Conservation (phyloP, 2,797 vertebrate species). For the Diglossa cyanea region DNA sequence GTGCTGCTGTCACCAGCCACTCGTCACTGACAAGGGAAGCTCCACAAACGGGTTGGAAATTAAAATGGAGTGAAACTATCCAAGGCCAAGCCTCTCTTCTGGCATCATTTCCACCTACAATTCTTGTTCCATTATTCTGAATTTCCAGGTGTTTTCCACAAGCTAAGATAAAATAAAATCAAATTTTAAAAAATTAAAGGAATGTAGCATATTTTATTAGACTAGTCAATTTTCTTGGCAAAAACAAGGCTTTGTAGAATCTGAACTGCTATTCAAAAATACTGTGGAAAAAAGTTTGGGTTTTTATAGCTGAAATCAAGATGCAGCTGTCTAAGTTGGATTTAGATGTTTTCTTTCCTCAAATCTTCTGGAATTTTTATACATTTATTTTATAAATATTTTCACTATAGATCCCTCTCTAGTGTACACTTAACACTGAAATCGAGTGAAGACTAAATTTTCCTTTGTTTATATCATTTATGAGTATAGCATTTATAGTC, state of each 20-base stretch:
- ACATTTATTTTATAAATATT: neutral
- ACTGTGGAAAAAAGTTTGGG: neutral
- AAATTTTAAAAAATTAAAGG: neutral
- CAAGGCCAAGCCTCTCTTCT: constrained; percentile 88
- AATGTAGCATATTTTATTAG: neutral
- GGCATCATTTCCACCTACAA: constrained; percentile 84
- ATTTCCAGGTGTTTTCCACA: constrained; percentile 65
- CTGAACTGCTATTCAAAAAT: neutral
- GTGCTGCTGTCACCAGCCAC: constrained; percentile 91
- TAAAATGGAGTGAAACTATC: constrained; percentile 83
- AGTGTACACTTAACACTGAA: neutral
- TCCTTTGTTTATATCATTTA: neutral
- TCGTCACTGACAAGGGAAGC: constrained; percentile 81
- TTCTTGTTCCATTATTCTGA: constrained; percentile 33
- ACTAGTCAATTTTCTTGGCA: neutral
- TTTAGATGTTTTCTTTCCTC: neutral
- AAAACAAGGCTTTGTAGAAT: neutral
- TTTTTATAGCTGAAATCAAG: neutral
- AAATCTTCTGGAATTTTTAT: neutral
- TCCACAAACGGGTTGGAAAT: constrained; percentile 76
- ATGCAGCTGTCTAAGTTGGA: neutral
- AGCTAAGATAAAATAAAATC: constrained; percentile 25
- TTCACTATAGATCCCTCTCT: neutral
- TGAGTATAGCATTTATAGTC: neutral
- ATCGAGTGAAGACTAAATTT: neutral